These are phyloP conservation scores for Virgularia gustaviana DNA, from an alignment of 92 coral and sea anemone species.

Conservation along the genomic window DNA sequence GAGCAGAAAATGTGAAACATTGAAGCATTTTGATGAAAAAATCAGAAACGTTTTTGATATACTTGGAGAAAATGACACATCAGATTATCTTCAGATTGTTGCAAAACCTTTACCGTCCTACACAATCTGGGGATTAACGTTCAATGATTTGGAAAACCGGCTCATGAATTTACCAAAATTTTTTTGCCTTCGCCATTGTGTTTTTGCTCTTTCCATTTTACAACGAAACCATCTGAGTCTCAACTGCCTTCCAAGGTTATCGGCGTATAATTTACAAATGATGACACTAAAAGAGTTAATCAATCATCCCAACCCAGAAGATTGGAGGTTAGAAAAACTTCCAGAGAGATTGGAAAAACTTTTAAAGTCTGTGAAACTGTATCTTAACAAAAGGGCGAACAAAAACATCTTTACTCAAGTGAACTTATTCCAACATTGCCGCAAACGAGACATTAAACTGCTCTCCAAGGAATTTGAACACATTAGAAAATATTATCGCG, in stretches of 20 bases:
- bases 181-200: constrained; percentile 22
- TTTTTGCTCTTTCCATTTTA: constrained; percentile 4
- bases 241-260: constrained; percentile 9
- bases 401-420: constrained; percentile 15
- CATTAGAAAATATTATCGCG: constrained; percentile 6
- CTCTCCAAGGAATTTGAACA: constrained; percentile 14
- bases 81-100: constrained; percentile 24
- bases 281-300: constrained; percentile 1
- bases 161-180: constrained; percentile 7
- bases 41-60: constrained; percentile 6
- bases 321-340: constrained; percentile 6
- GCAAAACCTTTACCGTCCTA: constrained; percentile 5
- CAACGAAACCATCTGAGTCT: neutral
- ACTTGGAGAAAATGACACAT: neutral
- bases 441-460: constrained; percentile 2
- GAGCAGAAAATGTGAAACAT: constrained; percentile 6
- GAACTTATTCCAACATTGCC: constrained; percentile 1
- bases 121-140: constrained; percentile 21
- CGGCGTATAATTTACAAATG: constrained; percentile 18
- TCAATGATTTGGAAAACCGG: constrained; percentile 32
- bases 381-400: constrained; percentile 8
- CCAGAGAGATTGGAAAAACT: constrained; percentile 6
- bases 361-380: constrained; percentile 4
- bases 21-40: constrained; percentile 24
- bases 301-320: constrained; percentile 3